Percentiles rank a stretch among this genome's conserved stretches.
These are phyloP conservation scores for Toxotes lorentzi DNA, from an alignment of 2,797 vertebrate genomes.

Conservation along the genomic window DNA sequence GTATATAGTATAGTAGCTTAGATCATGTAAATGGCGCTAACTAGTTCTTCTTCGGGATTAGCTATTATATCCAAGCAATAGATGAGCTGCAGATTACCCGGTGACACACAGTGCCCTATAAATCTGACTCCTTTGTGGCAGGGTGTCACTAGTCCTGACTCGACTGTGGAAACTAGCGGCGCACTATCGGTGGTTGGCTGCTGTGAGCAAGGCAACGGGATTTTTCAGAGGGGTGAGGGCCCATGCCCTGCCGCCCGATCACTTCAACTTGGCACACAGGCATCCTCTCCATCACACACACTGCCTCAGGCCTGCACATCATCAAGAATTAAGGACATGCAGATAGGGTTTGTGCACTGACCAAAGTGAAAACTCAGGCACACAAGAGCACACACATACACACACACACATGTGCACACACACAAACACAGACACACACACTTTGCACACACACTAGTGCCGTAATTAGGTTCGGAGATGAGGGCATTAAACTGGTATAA, in stretches of 20 bases:
- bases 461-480: conserved; percentile 83
- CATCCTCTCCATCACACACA: conserved; percentile 85
- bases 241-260: conserved; percentile 70
- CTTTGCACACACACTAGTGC: conserved; percentile 58
- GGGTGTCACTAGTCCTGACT: conserved; percentile 61
- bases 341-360: conserved; percentile 84
- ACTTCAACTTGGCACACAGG: conserved; percentile 81
- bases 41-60: conserved; percentile 55
- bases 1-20: conserved; percentile 16
- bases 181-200: conserved; percentile 39
- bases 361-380: conserved; percentile 80
- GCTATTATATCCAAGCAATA: conserved; percentile 67
- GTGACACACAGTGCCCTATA: conserved; percentile 61
- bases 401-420: conserved; percentile 40
- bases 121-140: conserved; percentile 69
- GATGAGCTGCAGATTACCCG: conserved; percentile 64
- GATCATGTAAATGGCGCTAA: conserved; percentile 57
- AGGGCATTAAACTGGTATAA: conserved; percentile 82
- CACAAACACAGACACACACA: conserved; percentile 36
- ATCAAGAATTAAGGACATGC: conserved; percentile 89
- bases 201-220: conserved; percentile 55
- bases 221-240: conserved; percentile 63
- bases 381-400: conserved; percentile 51
- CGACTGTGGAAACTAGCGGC: conserved; percentile 46
- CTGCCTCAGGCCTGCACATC: conserved; percentile 86